Percentiles rank a stretch among this genome's conserved stretches.
These are phyloP conservation scores for Metopia argyrocephala DNA, from an alignment of 2,888 invertebrate genomes.

Conservation along the genomic window DNA sequence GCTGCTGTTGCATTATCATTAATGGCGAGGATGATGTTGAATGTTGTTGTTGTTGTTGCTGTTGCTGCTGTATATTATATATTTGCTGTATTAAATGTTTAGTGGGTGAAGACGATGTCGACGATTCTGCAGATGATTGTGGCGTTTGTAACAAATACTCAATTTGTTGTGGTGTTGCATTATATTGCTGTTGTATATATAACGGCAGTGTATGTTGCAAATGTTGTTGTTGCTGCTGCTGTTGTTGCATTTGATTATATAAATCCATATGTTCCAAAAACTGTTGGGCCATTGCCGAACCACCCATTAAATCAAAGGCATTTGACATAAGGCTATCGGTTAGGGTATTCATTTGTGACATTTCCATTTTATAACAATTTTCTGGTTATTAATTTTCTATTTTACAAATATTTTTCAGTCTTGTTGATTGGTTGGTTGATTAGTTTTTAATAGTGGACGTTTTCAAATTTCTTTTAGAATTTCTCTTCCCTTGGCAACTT, in stretches of 20 bases:
- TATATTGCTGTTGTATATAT: constrained; percentile 52
- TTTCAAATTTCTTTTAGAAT: not conserved
- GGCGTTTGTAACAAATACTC: constrained; percentile 47
- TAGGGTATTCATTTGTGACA: constrained; percentile 60
- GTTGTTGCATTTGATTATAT: constrained; percentile 69
- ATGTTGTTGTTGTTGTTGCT: constrained; percentile 54
- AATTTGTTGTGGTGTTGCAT: constrained; percentile 60
- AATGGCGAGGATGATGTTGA: constrained; percentile 69
- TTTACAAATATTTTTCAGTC: constrained; percentile 35
- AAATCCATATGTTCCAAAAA: constrained; percentile 72
- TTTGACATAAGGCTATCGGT: constrained; percentile 71
- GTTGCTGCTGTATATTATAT: constrained; percentile 49
- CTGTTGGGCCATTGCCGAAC: constrained; percentile 69
- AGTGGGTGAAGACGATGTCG: constrained; percentile 55
- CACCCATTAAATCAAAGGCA: constrained; percentile 69
- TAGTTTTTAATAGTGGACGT: constrained; percentile 33
- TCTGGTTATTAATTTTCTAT: not conserved
- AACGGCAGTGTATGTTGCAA: constrained; percentile 62
- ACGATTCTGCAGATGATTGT: constrained; percentile 39
- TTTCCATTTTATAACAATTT: constrained; percentile 16
- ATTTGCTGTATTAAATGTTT: constrained; percentile 53
- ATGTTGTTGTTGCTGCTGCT: constrained; percentile 64
- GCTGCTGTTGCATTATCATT: constrained; percentile 64
- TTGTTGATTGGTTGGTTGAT: constrained; percentile 29
- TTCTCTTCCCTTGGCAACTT: constrained; percentile 23